These are phyloP conservation scores for Polylopha cassiicola DNA, from an alignment of 2,888 invertebrate genomes.

Conservation along the genomic window DNA sequence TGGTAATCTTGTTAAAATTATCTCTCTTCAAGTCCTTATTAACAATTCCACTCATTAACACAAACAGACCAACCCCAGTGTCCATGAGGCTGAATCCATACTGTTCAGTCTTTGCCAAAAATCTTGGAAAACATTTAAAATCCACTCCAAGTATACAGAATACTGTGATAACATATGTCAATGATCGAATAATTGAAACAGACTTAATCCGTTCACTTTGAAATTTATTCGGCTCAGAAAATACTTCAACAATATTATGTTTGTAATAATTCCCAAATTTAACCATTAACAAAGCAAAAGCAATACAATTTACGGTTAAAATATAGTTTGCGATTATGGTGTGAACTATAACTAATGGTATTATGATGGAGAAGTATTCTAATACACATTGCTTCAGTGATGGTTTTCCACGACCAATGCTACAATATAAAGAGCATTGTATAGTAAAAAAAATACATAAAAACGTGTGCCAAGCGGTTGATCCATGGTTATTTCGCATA, in stretches of 20 bases:
- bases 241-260: constrained; percentile 25
- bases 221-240: constrained; percentile 33
- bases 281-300: constrained; percentile 36
- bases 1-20: constrained; percentile 45
- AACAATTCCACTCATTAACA: constrained; percentile 87
- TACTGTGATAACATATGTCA: constrained; percentile 84
- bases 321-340: constrained; percentile 69
- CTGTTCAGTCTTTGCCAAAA: constrained; percentile 91
- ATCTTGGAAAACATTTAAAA: constrained; percentile 89
- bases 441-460: constrained; percentile 59
- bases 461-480: constrained; percentile 70
- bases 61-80: constrained; percentile 93
- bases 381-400: constrained; percentile 46
- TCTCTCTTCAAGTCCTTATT: constrained; percentile 59
- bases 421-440: constrained; percentile 48
- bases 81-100: constrained; percentile 97
- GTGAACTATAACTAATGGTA: constrained; percentile 75
- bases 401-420: constrained; percentile 33
- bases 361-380: constrained; percentile 76
- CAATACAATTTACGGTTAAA: constrained; percentile 44
- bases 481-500: constrained; percentile 75
- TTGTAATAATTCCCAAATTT: constrained; percentile 30
- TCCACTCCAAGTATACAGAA: constrained; percentile 96
- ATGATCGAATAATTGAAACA: constrained; percentile 82
- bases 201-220: constrained; percentile 44